Base-by-base conservation (phyloP, 2,888 invertebrate species). In the Toxonevra muliebris region DNA sequence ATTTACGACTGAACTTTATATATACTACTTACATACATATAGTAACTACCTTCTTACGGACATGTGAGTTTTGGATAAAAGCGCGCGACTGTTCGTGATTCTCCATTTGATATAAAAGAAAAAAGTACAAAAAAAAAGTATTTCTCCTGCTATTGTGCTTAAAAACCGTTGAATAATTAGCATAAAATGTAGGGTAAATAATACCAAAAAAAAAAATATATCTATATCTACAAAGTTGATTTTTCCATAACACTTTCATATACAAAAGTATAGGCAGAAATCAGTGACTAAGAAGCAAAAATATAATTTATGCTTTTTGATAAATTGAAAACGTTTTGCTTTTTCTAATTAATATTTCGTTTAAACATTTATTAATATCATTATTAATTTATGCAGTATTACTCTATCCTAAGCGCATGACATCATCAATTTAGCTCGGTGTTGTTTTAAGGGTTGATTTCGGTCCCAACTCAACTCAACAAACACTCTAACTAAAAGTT, bases 341-440 rank as follows among this genome's bases (percentile, higher is more conserved):
- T 30, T 30, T 30, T 30, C 30, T 2, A 30, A 30, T 30, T 30
- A 30, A 4, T 4, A 30, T 30, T 30, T 30, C 30, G 7, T 30
- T 30, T 30, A 7, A 30, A 30, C 30, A 2, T 30, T 30, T 30
- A 30, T n/a, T 57, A 17, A 30, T 11, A 11, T 57, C 12, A 41
- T 41, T 57, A n/a, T 15, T 13, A 48, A 17, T 48, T 20, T 62
- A 41, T 43, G 41, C 13, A 12, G n/a, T 42, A 53, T 30, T 55
- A 63, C 62, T 54, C 62, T 63, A 63, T 55, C 11, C 40, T 15
- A 79, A 76, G 76, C 75, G 78, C 78, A 79, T 79, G 79, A 79
- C 79, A 76, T 79, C 78, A 79, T 74, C 79, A 74, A 75, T 77
- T 77, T 69, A 75, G 64, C 73, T 76, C 72, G 77, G 76, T 77